Base-by-base conservation (phyloP, 2,888 invertebrate species). In the Xylocampa areola region DNA sequence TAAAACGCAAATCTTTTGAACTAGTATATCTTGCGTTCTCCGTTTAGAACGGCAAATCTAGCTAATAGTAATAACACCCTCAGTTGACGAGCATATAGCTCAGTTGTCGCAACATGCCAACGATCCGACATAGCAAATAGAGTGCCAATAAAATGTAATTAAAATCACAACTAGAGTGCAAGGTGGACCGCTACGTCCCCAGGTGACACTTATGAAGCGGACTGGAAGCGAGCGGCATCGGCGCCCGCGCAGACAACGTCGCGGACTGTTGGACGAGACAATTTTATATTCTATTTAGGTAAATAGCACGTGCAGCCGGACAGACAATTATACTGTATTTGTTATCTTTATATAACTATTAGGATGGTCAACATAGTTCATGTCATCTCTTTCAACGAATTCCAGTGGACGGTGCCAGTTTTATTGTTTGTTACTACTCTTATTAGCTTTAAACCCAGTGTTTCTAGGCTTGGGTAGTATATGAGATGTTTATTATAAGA, bases 81-180 rank as follows among this genome's bases (percentile, higher is more conserved):
- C 25, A 25, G 21, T 36, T 10, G 47, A 41, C 33, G 51, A 57
- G 51, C 60, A 65, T 60, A 53, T 54, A 55, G 63, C 35, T 57
- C 54, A 27, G 48, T 60, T n/a, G n/a, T n/a, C 33, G 32, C 44
- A 50, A 35, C 39, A 53, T 45, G 37, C 45, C 44, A 19, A 30
- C 23, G 6, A 50, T 23, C 53, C 53, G 62, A 73, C 59, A 73
- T 69, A 70, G 65, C 68, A 77, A 79, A 52, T 67, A 65, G 74
- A 70, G 68, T 80, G 78, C 74, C 74, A 73, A 77, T 67, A 67
- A 76, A 76, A 73, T 68, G 81, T 81, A 90, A 92, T 93, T 92
- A 93, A 88, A 88, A 86, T 80, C 81, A 81, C 86, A 92, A 92
- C 86, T 91, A 87, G 92, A 90, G 87, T 91, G 89, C 85, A 88